phyloP scores from a whole-genome alignment of 1,140 invertebrate species.

The Melitaea cinxia region DNA sequence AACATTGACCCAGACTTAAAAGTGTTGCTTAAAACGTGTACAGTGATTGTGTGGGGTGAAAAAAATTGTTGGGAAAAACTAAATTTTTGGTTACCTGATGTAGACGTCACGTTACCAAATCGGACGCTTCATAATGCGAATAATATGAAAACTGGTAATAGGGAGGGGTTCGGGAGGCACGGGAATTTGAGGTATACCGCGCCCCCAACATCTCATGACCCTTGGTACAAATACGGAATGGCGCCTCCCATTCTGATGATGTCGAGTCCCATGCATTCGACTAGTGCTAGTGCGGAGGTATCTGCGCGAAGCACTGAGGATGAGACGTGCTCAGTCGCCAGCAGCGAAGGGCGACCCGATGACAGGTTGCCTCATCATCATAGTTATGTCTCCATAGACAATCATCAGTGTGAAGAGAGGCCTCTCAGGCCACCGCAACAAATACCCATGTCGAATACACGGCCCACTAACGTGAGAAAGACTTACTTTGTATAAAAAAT shows the following conservation, averaged over 20 bases:
- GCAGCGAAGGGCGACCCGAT: conserved; percentile 72
- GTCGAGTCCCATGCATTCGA: conserved; percentile 79
- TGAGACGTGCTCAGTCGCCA: conserved; percentile 78
- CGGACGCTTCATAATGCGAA: conserved; percentile 80
- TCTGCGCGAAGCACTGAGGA: conserved; percentile 79
- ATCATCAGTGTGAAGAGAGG: conserved; percentile 75
- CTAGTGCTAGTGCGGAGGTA: conserved; percentile 77
- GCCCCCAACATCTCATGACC: conserved; percentile 78
- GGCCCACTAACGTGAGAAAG: conserved; percentile 73
- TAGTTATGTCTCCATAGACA: conserved; percentile 80
- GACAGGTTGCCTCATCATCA: conserved; percentile 78
- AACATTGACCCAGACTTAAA: conserved; percentile 91
- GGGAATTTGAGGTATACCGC: conserved; percentile 79
- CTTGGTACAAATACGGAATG: conserved; percentile 80
- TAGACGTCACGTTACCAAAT: conserved; percentile 78
- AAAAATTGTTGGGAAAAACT: conserved; percentile 95
- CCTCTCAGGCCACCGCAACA: conserved; percentile 75
- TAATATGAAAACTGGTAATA: conserved; percentile 72
- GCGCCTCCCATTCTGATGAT: conserved; percentile 76
- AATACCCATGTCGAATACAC: conserved; percentile 73
- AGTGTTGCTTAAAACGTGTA: conserved; percentile 91
- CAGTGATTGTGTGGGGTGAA: conserved; percentile 92
- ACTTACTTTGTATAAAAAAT: conserved; percentile 79
- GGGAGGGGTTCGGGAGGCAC: conserved; percentile 73
- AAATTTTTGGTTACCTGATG: conserved; percentile 93